phyloP scores from a whole-genome alignment of 1,140 invertebrate genomes.

The Drosophila athabasca region DNA sequence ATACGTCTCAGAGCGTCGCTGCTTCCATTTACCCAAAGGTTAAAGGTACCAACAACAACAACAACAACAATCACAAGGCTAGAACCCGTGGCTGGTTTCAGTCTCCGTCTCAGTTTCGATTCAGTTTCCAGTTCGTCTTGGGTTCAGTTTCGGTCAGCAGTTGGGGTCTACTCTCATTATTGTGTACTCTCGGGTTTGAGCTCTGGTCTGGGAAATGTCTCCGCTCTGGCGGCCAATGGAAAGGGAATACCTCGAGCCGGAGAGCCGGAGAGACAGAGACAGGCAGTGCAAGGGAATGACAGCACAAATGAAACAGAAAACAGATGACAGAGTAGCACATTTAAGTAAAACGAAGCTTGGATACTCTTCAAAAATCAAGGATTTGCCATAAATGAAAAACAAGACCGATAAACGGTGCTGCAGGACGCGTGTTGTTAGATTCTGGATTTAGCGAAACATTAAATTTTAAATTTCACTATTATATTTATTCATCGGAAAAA shows the following conservation, averaged over 20 bases:
- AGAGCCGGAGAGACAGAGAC: neutral
- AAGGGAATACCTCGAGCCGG: slow-evolving; percentile 36
- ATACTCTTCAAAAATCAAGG: neutral
- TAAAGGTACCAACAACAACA: slow-evolving; percentile 72
- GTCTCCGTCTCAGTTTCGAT: slow-evolving; percentile 9
- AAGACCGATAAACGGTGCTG: too few species aligned
- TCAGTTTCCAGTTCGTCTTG: slow-evolving; percentile 28
- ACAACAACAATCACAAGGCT: slow-evolving; percentile 59
- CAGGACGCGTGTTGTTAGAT: too few species aligned
- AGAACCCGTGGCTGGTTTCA: slow-evolving; percentile 54
- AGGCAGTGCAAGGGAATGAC: slow-evolving; percentile 42
- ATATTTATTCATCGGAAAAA: too few species aligned
- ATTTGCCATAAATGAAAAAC: neutral
- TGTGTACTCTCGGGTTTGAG: slow-evolving; percentile 1
- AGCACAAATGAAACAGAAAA: slow-evolving; percentile 10
- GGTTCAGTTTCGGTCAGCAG: neutral
- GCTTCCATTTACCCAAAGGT: slow-evolving; percentile 66
- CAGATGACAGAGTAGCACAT: slow-evolving; percentile 14
- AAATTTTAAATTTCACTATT: too few species aligned
- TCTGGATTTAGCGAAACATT: too few species aligned
- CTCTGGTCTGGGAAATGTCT: slow-evolving; percentile 14
- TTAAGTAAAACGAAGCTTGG: neutral
- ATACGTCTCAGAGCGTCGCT: slow-evolving; percentile 55
- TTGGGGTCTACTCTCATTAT: slow-evolving; percentile 10
- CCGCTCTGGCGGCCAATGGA: slow-evolving; percentile 43